A percentile compares a stretch with the other conserved stretches of the same genome.
Evolutionary conservation across 1,140 invertebrate species (phyloP).

Genomic region (Panulirus ornatus): DNA sequence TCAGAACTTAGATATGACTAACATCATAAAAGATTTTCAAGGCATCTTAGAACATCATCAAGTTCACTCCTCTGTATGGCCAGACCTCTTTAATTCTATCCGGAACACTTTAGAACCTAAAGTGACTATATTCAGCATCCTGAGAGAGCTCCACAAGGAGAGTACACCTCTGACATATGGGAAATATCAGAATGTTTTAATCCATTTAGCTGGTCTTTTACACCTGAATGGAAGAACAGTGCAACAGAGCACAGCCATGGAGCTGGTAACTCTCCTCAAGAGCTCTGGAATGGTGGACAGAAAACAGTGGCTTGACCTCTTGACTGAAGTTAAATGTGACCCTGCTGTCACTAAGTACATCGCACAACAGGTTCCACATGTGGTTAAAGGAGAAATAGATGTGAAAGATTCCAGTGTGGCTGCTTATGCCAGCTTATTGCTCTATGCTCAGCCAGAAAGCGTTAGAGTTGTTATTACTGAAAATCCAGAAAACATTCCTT

Average conservation of each 20-base stretch:
- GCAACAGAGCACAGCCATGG: neutral
- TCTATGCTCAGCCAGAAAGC: neutral
- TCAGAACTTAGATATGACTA: neutral
- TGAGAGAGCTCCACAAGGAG: neutral
- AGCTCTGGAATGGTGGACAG: constrained; percentile 9
- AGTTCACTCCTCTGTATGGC: neutral
- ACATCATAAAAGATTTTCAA: neutral
- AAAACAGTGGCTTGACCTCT: constrained; percentile 26
- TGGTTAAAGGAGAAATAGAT: neutral
- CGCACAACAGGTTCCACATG: neutral
- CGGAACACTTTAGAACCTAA: neutral
- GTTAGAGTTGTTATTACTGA: neutral
- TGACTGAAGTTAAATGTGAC: constrained; percentile 1
- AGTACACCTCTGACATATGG: neutral
- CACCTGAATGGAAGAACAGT: neutral
- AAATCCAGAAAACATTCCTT: neutral
- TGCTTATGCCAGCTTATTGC: neutral
- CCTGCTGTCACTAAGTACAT: neutral
- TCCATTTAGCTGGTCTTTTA: constrained; percentile 31
- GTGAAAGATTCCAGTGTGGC: constrained; percentile 4
- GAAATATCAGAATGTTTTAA: constrained; percentile 41
- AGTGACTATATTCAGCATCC: neutral
- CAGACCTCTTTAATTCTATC: neutral
- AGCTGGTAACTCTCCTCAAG: constrained; percentile 10
- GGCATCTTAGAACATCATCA: neutral